phyloP scores from a whole-genome alignment of 1,140 invertebrate species.

The Phocides pigmalion region DNA sequence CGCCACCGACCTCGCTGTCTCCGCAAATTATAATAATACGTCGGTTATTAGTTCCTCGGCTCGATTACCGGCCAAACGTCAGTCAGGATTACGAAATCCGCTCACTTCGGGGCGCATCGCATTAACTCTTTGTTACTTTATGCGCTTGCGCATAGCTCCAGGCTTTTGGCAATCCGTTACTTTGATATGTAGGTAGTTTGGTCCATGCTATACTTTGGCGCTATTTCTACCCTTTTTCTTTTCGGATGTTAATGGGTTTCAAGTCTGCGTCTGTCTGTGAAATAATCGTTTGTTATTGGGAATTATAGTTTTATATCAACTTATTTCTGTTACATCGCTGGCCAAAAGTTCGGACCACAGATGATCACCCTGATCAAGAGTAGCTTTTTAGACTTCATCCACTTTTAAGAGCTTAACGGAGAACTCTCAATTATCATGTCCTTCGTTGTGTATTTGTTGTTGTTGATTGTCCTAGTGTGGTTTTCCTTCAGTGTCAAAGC shows the following conservation, averaged over 20 bases:
- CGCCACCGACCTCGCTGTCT: slow-evolving; percentile 14
- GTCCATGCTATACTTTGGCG: not conserved
- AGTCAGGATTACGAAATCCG: slow-evolving; percentile 32
- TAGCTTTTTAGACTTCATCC: no score
- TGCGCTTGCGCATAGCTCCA: slow-evolving; percentile 24
- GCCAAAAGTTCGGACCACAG: no score
- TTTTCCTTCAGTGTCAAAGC: no score
- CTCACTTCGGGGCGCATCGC: slow-evolving; percentile 13
- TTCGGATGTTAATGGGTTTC: not conserved
- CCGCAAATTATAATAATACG: slow-evolving; percentile 25
- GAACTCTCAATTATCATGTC: no score
- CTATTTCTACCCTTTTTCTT: not conserved
- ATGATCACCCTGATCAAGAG: no score
- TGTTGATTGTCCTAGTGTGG: no score
- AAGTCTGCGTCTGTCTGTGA: no score
- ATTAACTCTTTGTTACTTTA: slow-evolving; percentile 20
- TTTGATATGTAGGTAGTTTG: not conserved
- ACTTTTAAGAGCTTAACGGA: no score
- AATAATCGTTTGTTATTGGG: no score
- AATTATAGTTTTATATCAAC: no score
- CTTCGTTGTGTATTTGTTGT: no score
- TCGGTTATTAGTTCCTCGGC: slow-evolving; percentile 10
- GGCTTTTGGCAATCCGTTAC: slow-evolving; percentile 19
- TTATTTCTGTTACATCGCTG: no score
- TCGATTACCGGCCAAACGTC: slow-evolving; percentile 28